Evolutionary conservation across 2,113 vertebrate species (phyloP), one percentile per base, ranked within the genome.

Genomic region (Oxygymnocypris stewartii): DNA sequence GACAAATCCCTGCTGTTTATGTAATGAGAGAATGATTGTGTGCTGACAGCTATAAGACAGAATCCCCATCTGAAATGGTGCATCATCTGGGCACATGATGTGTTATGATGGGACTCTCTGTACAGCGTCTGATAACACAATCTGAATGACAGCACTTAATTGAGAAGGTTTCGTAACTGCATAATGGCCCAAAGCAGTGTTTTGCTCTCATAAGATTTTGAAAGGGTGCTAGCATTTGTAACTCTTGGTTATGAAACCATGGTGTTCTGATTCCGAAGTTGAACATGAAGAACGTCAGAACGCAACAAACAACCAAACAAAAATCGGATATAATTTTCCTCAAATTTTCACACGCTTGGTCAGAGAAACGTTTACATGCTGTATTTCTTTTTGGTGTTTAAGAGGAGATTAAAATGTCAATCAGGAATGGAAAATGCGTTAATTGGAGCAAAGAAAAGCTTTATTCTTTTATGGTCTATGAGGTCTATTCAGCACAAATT

Each of bases 161-260:
- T 65, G 79, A 44, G 59, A 81, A 16, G n/a, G 59, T 65, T 81
- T 81, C 79, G 11, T 65, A 31, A 81, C 57, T 81, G 79, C 47
- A 54, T 78, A 49, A 54, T 54, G 7, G 75, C 47, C 44, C 16
- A 31, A 25, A 78, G 76, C 25, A 18, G n/a, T 0, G 25, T 77
- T 51, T 54, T 18, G 25, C 25, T 10, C 5, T 25, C n/a, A 20
- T 25, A 14, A 75, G n/a, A n/a, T 75, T 47, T 78, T 78, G 2
- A 77, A 51, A 77, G 23, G 13, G 2, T 49, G 14, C 49, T 78
- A 31, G 12, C 35, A 10, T 16, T 37, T 71, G 37, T 20, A 20
- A 40, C 18, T 18, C 3, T 51, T 7, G 25, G 75, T 31, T 77
- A 77, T 77, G 6, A 57, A 79, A 57, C 49, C 49, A 12, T 14